These are phyloP conservation scores for Desoria tigrina DNA, from an alignment of 2,888 invertebrate genomes.

Conservation along the genomic window DNA sequence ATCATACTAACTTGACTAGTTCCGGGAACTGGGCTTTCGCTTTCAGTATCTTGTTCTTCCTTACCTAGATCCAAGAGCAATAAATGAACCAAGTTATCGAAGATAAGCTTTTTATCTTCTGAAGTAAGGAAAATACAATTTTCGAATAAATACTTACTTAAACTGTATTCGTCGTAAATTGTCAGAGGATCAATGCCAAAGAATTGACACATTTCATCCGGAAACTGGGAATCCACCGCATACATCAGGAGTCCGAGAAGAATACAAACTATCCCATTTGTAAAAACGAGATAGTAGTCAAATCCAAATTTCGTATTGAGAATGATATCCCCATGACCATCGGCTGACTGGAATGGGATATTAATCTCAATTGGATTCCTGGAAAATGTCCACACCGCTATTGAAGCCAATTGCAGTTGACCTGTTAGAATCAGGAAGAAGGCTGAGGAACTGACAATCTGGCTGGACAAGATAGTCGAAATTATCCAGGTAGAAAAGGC, in stretches of 20 bases:
- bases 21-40: too few species aligned
- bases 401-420: conserved; percentile 60
- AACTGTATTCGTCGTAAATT: conserved; percentile 60
- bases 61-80: too few species aligned
- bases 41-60: too few species aligned
- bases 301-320: conserved; percentile 60
- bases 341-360: conserved; percentile 61
- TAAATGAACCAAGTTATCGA: too few species aligned
- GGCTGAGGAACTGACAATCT: conserved; percentile 62
- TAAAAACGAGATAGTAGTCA: conserved; percentile 62
- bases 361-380: conserved; percentile 61
- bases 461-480: conserved; percentile 61
- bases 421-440: conserved; percentile 61
- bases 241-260: conserved; percentile 58
- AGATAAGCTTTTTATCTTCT: too few species aligned
- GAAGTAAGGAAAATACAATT: too few species aligned
- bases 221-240: conserved; percentile 59
- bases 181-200: conserved; percentile 62
- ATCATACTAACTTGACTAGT: too few species aligned
- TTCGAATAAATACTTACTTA: too few species aligned
- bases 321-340: conserved; percentile 51
- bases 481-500: conserved; percentile 64
- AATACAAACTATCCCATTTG: conserved; percentile 60
- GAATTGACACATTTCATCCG: conserved; percentile 59
- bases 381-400: conserved; percentile 61